Evolutionary conservation across 2,113 vertebrate genomes (phyloP).

Genomic region (Callithrix jacchus): DNA sequence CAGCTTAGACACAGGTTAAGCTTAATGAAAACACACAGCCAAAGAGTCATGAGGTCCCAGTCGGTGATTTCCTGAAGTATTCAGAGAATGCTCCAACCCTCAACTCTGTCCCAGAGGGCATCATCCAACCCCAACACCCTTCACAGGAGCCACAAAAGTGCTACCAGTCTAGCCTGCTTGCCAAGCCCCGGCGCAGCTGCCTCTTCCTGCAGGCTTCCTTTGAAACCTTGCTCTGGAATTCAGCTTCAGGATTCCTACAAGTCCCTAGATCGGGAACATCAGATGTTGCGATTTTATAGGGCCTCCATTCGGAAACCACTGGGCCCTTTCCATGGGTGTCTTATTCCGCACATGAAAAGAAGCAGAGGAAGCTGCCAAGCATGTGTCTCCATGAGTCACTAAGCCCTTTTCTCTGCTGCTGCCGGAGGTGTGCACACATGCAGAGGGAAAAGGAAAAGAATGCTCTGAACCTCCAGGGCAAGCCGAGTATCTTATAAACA

Average conservation of each 20-base stretch:
- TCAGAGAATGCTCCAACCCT: not conserved
- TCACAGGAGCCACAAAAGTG: not conserved
- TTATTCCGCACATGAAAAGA: not conserved
- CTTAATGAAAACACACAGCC: not conserved
- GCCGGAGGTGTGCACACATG: accelerated
- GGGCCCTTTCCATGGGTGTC: not conserved
- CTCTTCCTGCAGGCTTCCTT: not conserved
- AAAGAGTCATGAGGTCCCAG: not conserved
- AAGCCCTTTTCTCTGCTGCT: not conserved
- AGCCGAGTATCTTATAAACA: constrained; percentile 56
- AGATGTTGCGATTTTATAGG: not conserved
- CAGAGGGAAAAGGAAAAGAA: constrained; percentile 16
- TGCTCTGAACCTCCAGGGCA: constrained; percentile 33
- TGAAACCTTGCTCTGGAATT: not conserved
- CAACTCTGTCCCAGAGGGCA: not conserved
- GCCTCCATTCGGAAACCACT: not conserved
- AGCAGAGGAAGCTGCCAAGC: not conserved
- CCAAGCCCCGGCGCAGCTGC: not conserved
- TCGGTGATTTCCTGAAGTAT: not conserved
- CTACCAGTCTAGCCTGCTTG: not conserved
- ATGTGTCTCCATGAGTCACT: not conserved
- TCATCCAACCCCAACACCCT: accelerated
- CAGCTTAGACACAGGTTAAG: not conserved
- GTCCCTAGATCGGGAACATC: not conserved
- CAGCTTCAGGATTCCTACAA: not conserved